Base-by-base conservation (phyloP, 1,140 invertebrate genomes). In the Alviniconcha marisindica region DNA sequence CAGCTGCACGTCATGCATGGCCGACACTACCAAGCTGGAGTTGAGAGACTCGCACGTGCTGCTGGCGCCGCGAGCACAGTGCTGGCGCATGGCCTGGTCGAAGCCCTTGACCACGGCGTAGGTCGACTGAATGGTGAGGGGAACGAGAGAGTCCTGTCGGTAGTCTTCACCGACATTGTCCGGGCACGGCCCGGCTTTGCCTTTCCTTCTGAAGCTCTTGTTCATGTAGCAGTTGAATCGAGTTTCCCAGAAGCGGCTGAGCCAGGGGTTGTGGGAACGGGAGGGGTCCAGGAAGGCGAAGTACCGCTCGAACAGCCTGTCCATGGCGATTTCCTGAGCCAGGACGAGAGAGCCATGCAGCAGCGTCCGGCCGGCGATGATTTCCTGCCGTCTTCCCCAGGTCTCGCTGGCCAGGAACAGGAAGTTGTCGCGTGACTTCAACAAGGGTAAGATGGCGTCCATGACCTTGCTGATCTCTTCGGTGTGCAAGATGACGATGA, bases 401-500 rank as follows among this genome's bases (percentile, higher is more conserved):
- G 66, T 33, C 18, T 82, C 69, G 15, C 33, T 71, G 40, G 4
- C 81, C 14, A 82, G 63, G 33, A 82, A 82, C 33, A 82, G 24
- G 66, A 82, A 82, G 28, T 82, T 71, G 48, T 74, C 66, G 14
- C 3, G n/a, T 33, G 73, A 40, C 5, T 28, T 73, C 42, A 82
- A 38, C 24, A 42, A 24, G 14, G 54, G 42, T 10, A 51, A 2
- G 15, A 82, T 51, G 31, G 71, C 73, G 1, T n/a, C 63, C 78
- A 81, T 81, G 14, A 83, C 28, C 5, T 24, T n/a, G 4, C 42
- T 10, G 28, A 78, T 24, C 2, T 74, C 38, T 28, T 81, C 60
- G 7, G 69, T 60, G 36, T 79, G 40, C 28, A 86, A 24, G 31
- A 86, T 76, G 14, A 81, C 56, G 1, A 86, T 76, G 2, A 86